phyloP scores from a whole-genome alignment of 2,797 vertebrate species.

The Cynodonichthys magdalenae region DNA sequence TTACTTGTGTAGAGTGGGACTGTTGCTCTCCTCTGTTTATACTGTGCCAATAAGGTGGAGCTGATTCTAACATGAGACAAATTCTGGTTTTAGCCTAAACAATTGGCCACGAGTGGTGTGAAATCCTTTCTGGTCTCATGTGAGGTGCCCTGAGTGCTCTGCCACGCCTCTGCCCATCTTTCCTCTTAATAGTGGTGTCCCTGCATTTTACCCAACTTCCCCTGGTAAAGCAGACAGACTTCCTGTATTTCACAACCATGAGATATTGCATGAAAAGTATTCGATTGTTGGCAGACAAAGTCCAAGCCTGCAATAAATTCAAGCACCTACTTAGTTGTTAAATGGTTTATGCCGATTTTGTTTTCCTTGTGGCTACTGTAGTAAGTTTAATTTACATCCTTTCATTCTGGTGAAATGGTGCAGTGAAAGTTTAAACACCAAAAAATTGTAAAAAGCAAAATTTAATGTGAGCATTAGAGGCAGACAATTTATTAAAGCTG shows the following conservation, averaged over 20 bases:
- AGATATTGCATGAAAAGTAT: slow-evolving; percentile 41
- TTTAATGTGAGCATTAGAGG: slow-evolving; percentile 37
- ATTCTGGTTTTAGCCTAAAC: slow-evolving; percentile 55
- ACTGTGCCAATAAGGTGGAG: slow-evolving; percentile 49
- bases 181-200: slow-evolving; percentile 67
- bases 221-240: slow-evolving; percentile 74
- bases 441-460: not conserved
- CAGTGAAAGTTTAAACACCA: not conserved
- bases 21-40: slow-evolving; percentile 19
- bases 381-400: slow-evolving; percentile 25
- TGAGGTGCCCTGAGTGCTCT: slow-evolving; percentile 64
- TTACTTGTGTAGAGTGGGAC: not conserved
- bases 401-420: not conserved
- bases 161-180: slow-evolving; percentile 72
- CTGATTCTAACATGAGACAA: slow-evolving; percentile 38
- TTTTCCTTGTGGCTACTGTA: slow-evolving; percentile 61
- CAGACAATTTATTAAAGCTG: slow-evolving; percentile 61
- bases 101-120: slow-evolving; percentile 79
- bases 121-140: slow-evolving; percentile 79
- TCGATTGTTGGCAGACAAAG: slow-evolving; percentile 42
- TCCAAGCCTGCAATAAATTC: slow-evolving; percentile 45
- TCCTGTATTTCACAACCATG: slow-evolving; percentile 73
- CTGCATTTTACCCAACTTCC: slow-evolving; percentile 70
- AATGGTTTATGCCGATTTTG: slow-evolving; percentile 55
- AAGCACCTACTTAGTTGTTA: slow-evolving; percentile 34